Evolutionary conservation across 1,140 invertebrate genomes (phyloP), one percentile per base, ranked within the genome.

Genomic region (Belonocnema kinseyi): DNA sequence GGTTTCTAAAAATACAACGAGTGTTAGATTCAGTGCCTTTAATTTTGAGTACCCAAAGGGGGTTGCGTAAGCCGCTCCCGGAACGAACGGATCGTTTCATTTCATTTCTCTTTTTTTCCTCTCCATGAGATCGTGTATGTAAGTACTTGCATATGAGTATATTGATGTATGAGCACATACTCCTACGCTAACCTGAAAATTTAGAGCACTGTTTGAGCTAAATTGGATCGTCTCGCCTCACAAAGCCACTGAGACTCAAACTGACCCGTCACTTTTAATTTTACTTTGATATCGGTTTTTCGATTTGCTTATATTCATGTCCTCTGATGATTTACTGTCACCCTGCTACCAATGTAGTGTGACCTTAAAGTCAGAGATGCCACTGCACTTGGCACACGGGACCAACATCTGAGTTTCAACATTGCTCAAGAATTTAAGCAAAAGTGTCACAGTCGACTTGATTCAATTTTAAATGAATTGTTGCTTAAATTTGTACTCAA

Each of bases 1-100:
- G 77, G 76, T 77, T 82, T 86, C 88, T 89, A 90, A 88, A 89
- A 89, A 90, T 90, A 90, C 78, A n/a, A 70, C n/a, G 13, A 58
- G 80, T 75, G 81, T 82, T 8, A 46, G 83, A 88, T 89, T 88
- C 87, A 89, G 87, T 83, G 79, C 79, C 83, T 86, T 85, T 85
- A 84, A 83, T 83, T 84, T 82, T 85, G 82, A 85, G 87, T 83
- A 84, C 77, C 76, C 70, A 54, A 80, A 66, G 54, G 72, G n/a
- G 33, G 73, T 87, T 87, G 85, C 86, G 85, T 86, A 87, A 87
- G 84, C 78, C 56, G 66, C 16, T 77, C 61, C 61, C 61, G 33
- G 61, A 66, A 66, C 61, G 61, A 21, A 54, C 53, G 72, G 50
- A 72, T 76, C 54, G 74, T 73, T 74, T 74, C 78, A 71, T 72